A percentile compares a stretch with the other conserved stretches of the same genome.
Conservation (phyloP, 2,888 invertebrate species). For the Pseudococcus longispinus region DNA sequence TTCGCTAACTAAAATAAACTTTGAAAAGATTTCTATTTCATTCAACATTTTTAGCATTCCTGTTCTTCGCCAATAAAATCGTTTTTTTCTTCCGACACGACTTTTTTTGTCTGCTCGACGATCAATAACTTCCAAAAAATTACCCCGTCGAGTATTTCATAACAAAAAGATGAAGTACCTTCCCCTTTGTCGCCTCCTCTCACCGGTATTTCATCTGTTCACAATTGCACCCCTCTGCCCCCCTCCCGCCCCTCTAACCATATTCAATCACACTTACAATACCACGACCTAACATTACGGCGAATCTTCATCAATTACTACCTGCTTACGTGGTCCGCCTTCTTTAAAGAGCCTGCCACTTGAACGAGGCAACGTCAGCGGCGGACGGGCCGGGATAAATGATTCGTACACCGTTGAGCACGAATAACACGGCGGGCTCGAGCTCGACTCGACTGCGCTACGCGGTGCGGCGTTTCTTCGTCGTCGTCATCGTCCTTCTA, state of each 20-base stretch:
- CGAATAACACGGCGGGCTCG: not conserved
- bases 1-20: too few relatives aligned
- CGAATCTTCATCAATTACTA: constrained; percentile 34
- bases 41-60: too few relatives aligned
- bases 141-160: constrained; percentile 4
- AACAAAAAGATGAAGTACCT: constrained; percentile 10
- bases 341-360: constrained; percentile 23
- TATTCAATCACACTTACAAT: constrained; percentile 16
- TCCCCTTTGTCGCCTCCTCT: not conserved
- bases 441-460: not conserved
- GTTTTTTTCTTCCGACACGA: not conserved
- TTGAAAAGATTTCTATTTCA: too few relatives aligned
- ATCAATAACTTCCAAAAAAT: constrained; percentile 18
- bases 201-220: not conserved
- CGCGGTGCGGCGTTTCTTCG: not conserved
- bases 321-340: constrained; percentile 31
- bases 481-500: not conserved
- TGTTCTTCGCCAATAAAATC: not conserved
- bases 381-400: not conserved
- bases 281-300: not conserved
- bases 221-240: not conserved
- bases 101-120: not conserved
- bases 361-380: not conserved
- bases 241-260: not conserved
- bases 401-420: constrained; percentile 39